Conservation (phyloP, 2,797 vertebrate species). For the Aphelocoma californica region DNA sequence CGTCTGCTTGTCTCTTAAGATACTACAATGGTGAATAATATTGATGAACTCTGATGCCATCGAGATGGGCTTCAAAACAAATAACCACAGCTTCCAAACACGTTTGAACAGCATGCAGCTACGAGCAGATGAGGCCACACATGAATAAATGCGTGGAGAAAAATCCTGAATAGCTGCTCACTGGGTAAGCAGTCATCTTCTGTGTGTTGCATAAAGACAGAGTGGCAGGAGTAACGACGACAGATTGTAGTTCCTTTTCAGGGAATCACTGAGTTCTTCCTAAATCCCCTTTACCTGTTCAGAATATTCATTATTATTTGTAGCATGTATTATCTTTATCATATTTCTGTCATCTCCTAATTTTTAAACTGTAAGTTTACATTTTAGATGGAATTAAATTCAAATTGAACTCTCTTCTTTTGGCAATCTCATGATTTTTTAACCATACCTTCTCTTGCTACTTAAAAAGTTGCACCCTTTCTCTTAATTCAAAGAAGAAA, state of each 20-base stretch:
- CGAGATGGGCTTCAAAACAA: constrained; percentile 29
- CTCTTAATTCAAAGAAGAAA: neutral
- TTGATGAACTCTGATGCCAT: neutral
- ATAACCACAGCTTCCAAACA: neutral
- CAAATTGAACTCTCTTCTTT: neutral
- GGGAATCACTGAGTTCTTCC: neutral
- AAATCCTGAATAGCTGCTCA: neutral
- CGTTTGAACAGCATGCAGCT: constrained; percentile 9
- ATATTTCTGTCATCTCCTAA: neutral
- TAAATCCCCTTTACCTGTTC: neutral
- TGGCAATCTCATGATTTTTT: neutral
- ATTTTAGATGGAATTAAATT: neutral
- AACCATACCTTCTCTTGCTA: neutral
- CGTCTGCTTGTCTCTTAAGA: neutral
- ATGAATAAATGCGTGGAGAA: neutral
- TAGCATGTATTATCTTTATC: neutral
- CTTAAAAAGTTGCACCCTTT: neutral
- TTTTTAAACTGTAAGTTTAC: neutral
- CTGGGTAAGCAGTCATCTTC: neutral
- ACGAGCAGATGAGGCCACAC: constrained; percentile 28
- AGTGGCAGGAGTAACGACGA: neutral
- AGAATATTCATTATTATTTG: neutral
- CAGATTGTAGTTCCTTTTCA: neutral
- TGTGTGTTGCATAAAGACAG: neutral
- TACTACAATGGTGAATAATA: neutral